A percentile compares a stretch with the other conserved stretches of the same genome.
Evolutionary conservation across 2,797 vertebrate genomes (phyloP).

Genomic region (Tapera naevia): DNA sequence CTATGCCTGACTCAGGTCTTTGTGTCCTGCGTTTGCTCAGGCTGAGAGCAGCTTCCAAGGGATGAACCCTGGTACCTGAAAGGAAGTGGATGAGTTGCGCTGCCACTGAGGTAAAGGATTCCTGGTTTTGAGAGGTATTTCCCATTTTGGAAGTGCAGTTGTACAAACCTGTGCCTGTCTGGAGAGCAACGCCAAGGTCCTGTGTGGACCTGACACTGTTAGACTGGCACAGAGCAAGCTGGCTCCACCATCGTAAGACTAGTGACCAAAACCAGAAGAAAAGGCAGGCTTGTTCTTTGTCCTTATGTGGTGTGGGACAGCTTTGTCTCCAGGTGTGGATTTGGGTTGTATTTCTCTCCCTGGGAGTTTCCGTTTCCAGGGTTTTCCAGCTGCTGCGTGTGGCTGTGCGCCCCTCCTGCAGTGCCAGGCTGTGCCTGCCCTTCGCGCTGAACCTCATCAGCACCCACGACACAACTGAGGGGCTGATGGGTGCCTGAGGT

Average conservation of each 20-base stretch:
- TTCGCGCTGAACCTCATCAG: background rate
- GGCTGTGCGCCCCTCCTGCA: background rate
- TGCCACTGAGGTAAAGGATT: background rate
- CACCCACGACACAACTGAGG: fast-evolving
- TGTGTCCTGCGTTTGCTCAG: background rate
- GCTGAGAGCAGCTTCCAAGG: fast-evolving
- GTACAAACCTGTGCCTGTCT: background rate
- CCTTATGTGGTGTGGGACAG: background rate
- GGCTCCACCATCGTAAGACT: background rate
- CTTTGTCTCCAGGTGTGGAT: background rate
- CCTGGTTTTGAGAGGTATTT: background rate
- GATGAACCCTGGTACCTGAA: background rate
- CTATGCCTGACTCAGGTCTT: background rate
- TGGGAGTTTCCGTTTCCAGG: background rate
- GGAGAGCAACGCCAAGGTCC: background rate
- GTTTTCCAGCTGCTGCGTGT: background rate
- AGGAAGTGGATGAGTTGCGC: background rate
- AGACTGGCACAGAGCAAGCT: background rate
- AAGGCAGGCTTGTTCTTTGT: background rate
- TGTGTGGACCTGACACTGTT: fast-evolving
- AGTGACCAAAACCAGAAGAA: background rate
- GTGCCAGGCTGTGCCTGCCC: background rate
- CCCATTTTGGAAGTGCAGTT: background rate
- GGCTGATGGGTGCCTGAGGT: background rate
- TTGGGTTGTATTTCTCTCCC: fast-evolving